Conservation (phyloP, 2,888 invertebrate genomes). For the Amaurobius ferox region DNA sequence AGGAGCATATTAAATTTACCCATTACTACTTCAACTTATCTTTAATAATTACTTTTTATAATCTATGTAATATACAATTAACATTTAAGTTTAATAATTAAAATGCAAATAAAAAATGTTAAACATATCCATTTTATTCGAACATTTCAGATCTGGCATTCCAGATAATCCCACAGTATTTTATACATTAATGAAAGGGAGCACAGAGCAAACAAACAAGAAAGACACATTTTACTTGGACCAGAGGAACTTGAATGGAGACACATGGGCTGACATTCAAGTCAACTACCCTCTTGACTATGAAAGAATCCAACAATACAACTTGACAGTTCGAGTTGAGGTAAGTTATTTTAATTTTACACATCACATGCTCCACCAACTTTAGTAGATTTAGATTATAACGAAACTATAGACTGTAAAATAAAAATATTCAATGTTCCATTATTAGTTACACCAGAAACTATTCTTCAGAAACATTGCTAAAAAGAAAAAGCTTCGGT, state of each 20-base stretch:
- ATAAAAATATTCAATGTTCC: too few species aligned
- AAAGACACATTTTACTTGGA: constrained; percentile 96
- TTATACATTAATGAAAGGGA: constrained; percentile 96
- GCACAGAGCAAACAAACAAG: constrained; percentile 96
- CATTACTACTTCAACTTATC: too few species aligned
- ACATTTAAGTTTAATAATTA: too few species aligned
- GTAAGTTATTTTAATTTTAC: constrained; percentile 80
- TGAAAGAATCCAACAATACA: constrained; percentile 96
- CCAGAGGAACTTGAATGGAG: constrained; percentile 93
- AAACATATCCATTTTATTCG: not conserved
- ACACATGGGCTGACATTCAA: constrained; percentile 93
- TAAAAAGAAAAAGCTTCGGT: too few species aligned
- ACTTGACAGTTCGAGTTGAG: constrained; percentile 96
- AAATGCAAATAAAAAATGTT: not conserved
- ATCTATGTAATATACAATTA: too few species aligned
- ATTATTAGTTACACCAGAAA: too few species aligned
- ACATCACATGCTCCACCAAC: too few species aligned
- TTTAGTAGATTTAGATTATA: too few species aligned
- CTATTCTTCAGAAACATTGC: too few species aligned
- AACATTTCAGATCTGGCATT: constrained; percentile 90
- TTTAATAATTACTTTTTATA: too few species aligned
- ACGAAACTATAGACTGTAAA: too few species aligned
- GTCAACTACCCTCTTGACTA: constrained; percentile 97
- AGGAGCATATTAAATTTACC: too few species aligned
- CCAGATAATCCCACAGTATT: constrained; percentile 97